These are phyloP conservation scores for Sebastes diploproa DNA, from an alignment of 2,797 vertebrate species.

Conservation along the genomic window DNA sequence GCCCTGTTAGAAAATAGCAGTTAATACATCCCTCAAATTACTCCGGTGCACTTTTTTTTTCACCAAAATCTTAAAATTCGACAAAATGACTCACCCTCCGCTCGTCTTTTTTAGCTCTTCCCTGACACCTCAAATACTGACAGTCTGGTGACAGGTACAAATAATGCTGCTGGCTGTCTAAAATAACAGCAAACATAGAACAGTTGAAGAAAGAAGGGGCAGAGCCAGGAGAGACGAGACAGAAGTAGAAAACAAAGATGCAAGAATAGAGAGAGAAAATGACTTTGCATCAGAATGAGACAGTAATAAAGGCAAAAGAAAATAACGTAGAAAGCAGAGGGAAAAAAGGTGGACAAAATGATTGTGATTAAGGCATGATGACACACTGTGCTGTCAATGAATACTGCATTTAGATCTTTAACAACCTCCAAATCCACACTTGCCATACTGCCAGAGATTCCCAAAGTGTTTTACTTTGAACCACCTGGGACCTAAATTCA, in stretches of 20 bases:
- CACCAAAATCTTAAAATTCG: not conserved
- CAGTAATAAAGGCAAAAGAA: not conserved
- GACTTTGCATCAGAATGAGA: constrained; percentile 7
- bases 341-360: not conserved
- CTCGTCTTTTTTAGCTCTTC: constrained; percentile 1
- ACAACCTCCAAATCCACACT: constrained; percentile 8
- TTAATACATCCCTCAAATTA: not conserved
- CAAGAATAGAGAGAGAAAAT: constrained; percentile 4
- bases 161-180: constrained; percentile 32
- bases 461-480: constrained; percentile 1
- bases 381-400: constrained; percentile 1
- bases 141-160: constrained; percentile 40
- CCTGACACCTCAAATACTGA: constrained; percentile 32
- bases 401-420: not conserved
- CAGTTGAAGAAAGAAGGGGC: not conserved
- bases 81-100: constrained; percentile 1
- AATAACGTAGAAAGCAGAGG: not conserved
- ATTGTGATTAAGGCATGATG: not conserved
- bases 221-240: constrained; percentile 19
- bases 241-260: constrained; percentile 11
- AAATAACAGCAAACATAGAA: constrained; percentile 50
- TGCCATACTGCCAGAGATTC: constrained; percentile 9
- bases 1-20: not conserved
- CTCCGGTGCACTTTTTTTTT: not conserved
- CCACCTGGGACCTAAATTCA: not conserved